These are phyloP conservation scores for Steinernema carpocapsae DNA, from an alignment of 2,888 invertebrate species.

Conservation along the genomic window DNA sequence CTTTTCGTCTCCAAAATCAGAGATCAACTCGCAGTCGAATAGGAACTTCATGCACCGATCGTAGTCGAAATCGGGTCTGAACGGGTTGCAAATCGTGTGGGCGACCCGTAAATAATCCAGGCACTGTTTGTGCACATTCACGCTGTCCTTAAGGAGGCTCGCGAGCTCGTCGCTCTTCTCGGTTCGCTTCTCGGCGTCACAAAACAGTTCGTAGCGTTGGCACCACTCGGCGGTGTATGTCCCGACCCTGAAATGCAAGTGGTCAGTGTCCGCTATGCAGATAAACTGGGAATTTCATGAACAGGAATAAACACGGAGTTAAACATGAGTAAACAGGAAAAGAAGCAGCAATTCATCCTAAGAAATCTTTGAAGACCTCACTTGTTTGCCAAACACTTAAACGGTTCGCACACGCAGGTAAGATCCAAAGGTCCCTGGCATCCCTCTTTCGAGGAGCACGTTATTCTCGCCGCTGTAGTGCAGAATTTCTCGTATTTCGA, in stretches of 20 bases:
- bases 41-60: conserved; percentile 59
- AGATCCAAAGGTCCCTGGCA: conserved; percentile 39
- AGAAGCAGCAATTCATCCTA: too few species aligned
- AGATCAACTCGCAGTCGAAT: conserved; percentile 59
- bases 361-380: too few species aligned
- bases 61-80: conserved; percentile 53
- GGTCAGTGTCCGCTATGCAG: too few species aligned
- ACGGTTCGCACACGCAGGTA: conserved; percentile 55
- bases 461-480: conserved; percentile 37
- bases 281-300: too few species aligned
- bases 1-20: conserved; percentile 55
- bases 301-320: too few species aligned
- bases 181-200: conserved; percentile 52
- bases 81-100: conserved; percentile 55
- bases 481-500: conserved; percentile 50
- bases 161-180: conserved; percentile 52
- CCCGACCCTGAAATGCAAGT: conserved; percentile 47
- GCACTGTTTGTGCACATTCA: conserved; percentile 58
- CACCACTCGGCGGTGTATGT: conserved; percentile 59
- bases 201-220: conserved; percentile 56
- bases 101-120: conserved; percentile 53
- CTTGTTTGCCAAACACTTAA: conserved; percentile 45
- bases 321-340: too few species aligned
- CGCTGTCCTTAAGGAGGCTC: conserved; percentile 49
- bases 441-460: conserved; percentile 35